A percentile compares a stretch with the other conserved stretches of the same genome.
These are phyloP conservation scores for Centropristis striata DNA, from an alignment of 2,113 vertebrate genomes.

Conservation along the genomic window DNA sequence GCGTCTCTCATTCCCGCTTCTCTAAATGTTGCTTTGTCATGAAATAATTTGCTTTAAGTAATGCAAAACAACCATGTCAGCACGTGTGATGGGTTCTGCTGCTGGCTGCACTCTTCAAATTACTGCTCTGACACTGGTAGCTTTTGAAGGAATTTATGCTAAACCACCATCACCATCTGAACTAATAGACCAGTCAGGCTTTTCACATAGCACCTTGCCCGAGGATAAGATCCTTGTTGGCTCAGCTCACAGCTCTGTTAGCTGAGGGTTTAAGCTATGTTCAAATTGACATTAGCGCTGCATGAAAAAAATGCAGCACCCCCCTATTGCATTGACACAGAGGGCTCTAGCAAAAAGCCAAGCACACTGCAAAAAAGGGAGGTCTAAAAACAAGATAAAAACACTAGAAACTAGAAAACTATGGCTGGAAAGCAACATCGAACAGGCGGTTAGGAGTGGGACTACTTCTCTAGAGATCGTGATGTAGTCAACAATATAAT, in stretches of 20 bases:
- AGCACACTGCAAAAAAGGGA: no score
- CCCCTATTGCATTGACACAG: not conserved
- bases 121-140: not conserved
- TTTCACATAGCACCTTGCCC: conserved; percentile 19
- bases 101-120: conserved; percentile 4
- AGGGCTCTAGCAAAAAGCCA: not conserved
- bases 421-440: no score
- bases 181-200: conserved; percentile 22
- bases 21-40: conserved; percentile 8
- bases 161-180: conserved; percentile 21
- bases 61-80: conserved; percentile 45
- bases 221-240: conserved; percentile 13
- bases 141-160: conserved; percentile 3
- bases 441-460: no score
- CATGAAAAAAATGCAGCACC: not conserved
- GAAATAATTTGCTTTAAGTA: conserved; percentile 32
- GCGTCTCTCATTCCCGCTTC: not conserved
- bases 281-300: conserved; percentile 8
- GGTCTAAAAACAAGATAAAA: no score
- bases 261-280: not conserved
- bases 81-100: conserved; percentile 16
- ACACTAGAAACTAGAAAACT: no score
- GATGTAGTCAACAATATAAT: no score
- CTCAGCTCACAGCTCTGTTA: conserved; percentile 14
- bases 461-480: no score